Percentiles rank a stretch among this genome's conserved stretches.
Conservation (phyloP, 1,140 invertebrate species). For the Glomeris maerens region DNA sequence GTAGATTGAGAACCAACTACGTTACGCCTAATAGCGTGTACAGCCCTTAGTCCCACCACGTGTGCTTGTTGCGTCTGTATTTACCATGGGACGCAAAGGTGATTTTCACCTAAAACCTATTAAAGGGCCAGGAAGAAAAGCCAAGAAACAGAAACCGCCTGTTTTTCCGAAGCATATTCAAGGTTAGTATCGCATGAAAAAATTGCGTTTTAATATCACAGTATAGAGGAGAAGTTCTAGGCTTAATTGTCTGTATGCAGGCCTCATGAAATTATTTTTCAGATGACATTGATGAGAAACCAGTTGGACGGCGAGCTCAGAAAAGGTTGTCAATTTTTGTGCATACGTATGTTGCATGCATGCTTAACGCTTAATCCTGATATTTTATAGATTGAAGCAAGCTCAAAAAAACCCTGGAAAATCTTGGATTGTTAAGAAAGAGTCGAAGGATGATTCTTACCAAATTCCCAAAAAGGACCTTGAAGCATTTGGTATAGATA, state of each 20-base stretch:
- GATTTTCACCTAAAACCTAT: constrained; percentile 57
- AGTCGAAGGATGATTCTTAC: not conserved
- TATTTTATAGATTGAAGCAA: not conserved
- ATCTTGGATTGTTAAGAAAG: not conserved
- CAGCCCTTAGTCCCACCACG: too few species aligned
- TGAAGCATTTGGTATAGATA: not conserved
- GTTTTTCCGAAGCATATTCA: constrained; percentile 44
- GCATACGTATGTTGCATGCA: too few species aligned
- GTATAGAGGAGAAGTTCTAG: constrained; percentile 1
- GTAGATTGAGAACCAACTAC: too few species aligned
- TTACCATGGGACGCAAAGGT: constrained; percentile 68
- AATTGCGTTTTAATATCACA: constrained; percentile 11
- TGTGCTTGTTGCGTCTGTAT: not conserved
- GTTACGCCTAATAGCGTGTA: too few species aligned
- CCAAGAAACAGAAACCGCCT: constrained; percentile 67
- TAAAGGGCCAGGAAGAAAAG: constrained; percentile 66
- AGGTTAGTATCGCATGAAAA: constrained; percentile 31
- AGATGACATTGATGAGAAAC: constrained; percentile 20
- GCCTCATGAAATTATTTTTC: constrained; percentile 10
- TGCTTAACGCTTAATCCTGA: too few species aligned
- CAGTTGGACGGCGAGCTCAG: constrained; percentile 10
- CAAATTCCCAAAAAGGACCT: not conserved
- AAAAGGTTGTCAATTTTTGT: constrained; percentile 4
- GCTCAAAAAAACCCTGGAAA: not conserved
- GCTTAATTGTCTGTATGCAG: not conserved